These are phyloP conservation scores for Microcebus jonahi DNA, from an alignment of 2,113 vertebrate genomes.

Conservation along the genomic window DNA sequence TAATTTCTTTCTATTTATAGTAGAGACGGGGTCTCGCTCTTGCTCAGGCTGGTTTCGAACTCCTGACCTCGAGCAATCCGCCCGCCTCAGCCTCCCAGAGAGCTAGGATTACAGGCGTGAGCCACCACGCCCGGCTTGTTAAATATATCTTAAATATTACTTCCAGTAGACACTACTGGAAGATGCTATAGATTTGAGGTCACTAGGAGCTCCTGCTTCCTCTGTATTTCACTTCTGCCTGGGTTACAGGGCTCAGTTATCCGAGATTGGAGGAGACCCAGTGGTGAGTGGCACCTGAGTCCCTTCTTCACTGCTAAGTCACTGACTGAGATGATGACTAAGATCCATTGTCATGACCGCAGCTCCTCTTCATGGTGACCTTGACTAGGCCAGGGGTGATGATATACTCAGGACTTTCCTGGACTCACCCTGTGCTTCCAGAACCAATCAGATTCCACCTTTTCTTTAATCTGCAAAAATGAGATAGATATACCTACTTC, in stretches of 20 bases:
- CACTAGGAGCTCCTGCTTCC: not conserved
- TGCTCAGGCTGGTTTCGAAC: too few relatives aligned
- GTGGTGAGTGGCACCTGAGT: not conserved
- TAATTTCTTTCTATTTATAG: too few relatives aligned
- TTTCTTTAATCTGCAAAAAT: not conserved
- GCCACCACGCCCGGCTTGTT: too few relatives aligned
- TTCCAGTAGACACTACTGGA: not conserved
- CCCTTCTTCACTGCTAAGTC: not conserved
- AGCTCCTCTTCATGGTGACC: not conserved
- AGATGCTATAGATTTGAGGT: not conserved
- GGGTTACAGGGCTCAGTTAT: not conserved
- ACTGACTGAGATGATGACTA: not conserved
- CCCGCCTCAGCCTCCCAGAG: too few relatives aligned
- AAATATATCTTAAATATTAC: not conserved
- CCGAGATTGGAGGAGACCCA: not conserved
- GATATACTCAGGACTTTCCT: not conserved
- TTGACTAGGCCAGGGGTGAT: not conserved
- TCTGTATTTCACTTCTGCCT: not conserved
- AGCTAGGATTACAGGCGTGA: too few relatives aligned
- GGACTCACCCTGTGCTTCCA: not conserved
- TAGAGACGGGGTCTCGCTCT: too few relatives aligned
- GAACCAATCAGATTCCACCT: not conserved
- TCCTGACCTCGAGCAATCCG: too few relatives aligned
- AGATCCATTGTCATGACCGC: rapidly evolving
- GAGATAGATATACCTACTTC: not conserved